Evolutionary conservation across 2,113 vertebrate genomes (phyloP).

Genomic region (Nanorana parkeri): DNA sequence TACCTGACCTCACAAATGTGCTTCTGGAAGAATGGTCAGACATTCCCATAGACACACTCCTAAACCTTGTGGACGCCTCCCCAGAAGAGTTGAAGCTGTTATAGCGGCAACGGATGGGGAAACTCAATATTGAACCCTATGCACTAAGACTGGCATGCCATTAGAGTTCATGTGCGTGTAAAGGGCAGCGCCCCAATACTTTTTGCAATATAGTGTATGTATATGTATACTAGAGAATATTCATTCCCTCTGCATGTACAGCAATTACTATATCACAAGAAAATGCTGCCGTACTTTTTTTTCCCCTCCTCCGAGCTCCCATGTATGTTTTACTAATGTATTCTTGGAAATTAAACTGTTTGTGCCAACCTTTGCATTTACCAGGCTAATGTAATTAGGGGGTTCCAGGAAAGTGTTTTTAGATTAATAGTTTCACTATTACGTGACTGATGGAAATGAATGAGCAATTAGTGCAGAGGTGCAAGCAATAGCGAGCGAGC

Average conservation of each 20-base stretch:
- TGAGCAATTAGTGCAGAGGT: slow-evolving; percentile 18
- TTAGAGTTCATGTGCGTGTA: too few species aligned
- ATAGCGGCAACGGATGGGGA: too few species aligned
- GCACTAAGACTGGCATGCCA: too few species aligned
- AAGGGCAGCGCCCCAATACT: too few species aligned
- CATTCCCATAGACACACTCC: too few species aligned
- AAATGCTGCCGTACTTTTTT: background rate
- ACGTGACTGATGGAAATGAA: slow-evolving; percentile 20
- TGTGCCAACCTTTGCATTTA: slow-evolving; percentile 12
- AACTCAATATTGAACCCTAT: too few species aligned
- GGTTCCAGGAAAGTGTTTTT: slow-evolving; percentile 16
- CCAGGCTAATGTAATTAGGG: slow-evolving; percentile 3
- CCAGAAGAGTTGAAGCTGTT: too few species aligned
- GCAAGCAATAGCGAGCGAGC: background rate
- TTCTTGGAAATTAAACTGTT: background rate
- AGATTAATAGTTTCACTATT: slow-evolving; percentile 42
- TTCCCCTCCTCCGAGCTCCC: background rate
- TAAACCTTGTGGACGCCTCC: too few species aligned
- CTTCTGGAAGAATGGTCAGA: too few species aligned
- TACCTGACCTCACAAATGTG: too few species aligned
- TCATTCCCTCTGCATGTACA: background rate
- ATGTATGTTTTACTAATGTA: background rate
- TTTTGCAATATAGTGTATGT: too few species aligned
- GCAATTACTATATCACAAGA: background rate
- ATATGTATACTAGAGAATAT: too few species aligned